Evolutionary conservation across 2,797 vertebrate species (phyloP), one percentile per base, ranked within the genome.

Genomic region (Tolypeutes matacus): DNA sequence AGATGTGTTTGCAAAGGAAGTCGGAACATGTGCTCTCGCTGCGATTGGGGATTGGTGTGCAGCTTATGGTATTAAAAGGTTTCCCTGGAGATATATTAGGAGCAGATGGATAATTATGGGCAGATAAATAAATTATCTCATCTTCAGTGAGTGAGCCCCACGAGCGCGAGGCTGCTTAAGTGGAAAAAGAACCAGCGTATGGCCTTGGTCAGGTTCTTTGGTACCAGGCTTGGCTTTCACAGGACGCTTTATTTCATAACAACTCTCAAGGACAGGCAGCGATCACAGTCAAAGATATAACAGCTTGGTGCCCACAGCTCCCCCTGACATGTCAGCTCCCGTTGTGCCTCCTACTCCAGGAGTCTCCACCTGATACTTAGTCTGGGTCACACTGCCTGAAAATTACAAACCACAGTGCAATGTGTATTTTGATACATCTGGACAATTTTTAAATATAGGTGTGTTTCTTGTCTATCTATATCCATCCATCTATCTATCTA

Each of bases 1-100:
- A 86, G 46, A 31, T 88, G 31, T 73, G 88, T 89, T 86, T 78
- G 34, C 36, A 92, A 73, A 93, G 51, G 85, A 94, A 92, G 64
- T 36, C 49, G 86, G 80, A 83, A 67, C 65, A 75, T 2, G n/a
- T 42, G 62, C 27, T 76, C 27, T 81, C 31, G 42, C 17, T 70
- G 64, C 94, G 51, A 18, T 69, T 89, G 83, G 88, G 76, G 39
- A 73, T 7, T 67, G 53, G 46, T 60, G 58, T 69, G 72, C 15
- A 67, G 67, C 70, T 76, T 14, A 15, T 51, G n/a, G 53, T 36
- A 51, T 73, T 78, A 42, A 84, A 94, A 80, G 20, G 23, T 39
- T 53, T 80, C 34, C 29, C 12, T 86, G 72, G 29, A 49, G 83
- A 84, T 60, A 46, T 70, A 58, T 39, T 56, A 84, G 34, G 72